Evolutionary conservation across 2,113 vertebrate species (phyloP).

Genomic region (Acrocephalus kingi): DNA sequence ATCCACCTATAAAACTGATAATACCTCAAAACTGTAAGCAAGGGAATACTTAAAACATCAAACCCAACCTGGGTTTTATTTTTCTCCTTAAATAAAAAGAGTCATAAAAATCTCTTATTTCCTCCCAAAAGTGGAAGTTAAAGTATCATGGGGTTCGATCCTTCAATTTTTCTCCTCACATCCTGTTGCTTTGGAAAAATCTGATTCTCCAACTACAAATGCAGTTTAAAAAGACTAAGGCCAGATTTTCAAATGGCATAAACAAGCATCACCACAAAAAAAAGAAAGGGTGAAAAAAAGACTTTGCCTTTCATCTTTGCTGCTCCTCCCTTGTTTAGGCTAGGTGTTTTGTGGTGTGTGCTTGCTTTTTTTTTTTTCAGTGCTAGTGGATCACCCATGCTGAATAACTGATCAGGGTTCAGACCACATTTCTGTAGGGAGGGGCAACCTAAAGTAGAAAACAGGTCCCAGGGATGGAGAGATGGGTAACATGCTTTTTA

Average conservation of each 20-base stretch:
- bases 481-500: background rate
- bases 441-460: background rate
- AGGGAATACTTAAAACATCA: constrained; percentile 41
- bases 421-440: background rate
- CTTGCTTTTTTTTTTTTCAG: background rate
- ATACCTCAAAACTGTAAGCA: constrained; percentile 38
- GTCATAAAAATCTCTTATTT: constrained; percentile 45
- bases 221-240: background rate
- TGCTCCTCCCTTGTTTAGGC: constrained; percentile 5
- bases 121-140: constrained; percentile 10
- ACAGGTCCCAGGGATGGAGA: background rate
- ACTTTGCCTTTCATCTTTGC: constrained; percentile 2
- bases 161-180: background rate
- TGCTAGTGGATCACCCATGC: background rate
- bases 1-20: constrained; percentile 51
- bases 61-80: constrained; percentile 47
- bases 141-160: background rate
- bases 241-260: background rate
- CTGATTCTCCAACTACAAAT: background rate
- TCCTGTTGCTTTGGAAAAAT: background rate
- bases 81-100: constrained; percentile 57
- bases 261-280: background rate
- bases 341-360: background rate
- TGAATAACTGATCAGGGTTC: background rate
- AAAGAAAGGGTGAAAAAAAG: background rate